A percentile compares a stretch with the other conserved stretches of the same genome.
Conservation (phyloP, 1,140 invertebrate species). For the Drosophila azteca region DNA sequence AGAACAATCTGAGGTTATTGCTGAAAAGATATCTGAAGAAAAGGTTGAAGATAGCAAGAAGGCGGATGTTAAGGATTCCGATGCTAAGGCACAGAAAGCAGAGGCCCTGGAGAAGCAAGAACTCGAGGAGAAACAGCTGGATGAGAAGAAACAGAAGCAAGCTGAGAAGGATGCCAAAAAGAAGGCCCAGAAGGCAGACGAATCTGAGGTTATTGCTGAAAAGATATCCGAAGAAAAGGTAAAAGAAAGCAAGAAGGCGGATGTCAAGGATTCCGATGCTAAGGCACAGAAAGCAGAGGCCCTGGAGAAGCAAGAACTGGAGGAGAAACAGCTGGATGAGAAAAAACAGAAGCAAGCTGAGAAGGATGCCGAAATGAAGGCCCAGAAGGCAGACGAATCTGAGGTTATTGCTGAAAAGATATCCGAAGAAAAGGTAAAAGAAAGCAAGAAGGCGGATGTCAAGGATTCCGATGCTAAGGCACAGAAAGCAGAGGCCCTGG, state of each 20-base stretch:
- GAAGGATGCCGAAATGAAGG: not conserved
- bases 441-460: not conserved
- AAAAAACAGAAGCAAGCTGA: conserved; percentile 8
- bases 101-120: not conserved
- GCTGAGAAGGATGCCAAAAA: not conserved
- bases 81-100: conserved; percentile 1
- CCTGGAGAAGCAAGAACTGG: conserved; percentile 8
- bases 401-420: conserved; percentile 2
- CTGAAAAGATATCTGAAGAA: conserved; percentile 13
- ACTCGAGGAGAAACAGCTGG: not conserved
- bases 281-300: conserved; percentile 4
- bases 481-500: conserved; percentile 6
- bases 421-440: conserved; percentile 5
- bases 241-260: not conserved
- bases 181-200: not conserved
- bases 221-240: conserved; percentile 8
- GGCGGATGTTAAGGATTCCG: not conserved
- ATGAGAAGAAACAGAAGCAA: conserved; percentile 1
- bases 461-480: not conserved
- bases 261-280: conserved; percentile 6
- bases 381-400: not conserved
- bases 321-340: conserved; percentile 8
- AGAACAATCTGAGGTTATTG: conserved; percentile 2
- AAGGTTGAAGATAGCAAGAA: conserved; percentile 1
- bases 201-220: not conserved